A percentile compares a stretch with the other conserved stretches of the same genome.
phyloP scores from a whole-genome alignment of 2,888 invertebrate species.

The Drosophila mayaguana region DNA sequence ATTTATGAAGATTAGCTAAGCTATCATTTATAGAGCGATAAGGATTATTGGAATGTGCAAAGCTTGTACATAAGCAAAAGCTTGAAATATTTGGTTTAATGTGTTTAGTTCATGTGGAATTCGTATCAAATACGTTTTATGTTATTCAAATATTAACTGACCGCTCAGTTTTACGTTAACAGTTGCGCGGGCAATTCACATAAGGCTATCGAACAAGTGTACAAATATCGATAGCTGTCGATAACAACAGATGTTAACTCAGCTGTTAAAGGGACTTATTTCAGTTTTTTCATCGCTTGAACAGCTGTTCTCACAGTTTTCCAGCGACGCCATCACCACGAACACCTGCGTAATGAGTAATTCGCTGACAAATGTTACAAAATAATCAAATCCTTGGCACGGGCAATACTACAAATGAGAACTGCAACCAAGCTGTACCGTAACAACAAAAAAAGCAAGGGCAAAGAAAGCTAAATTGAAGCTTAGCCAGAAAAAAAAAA shows the following conservation, averaged over 20 bases:
- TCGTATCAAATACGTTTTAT: background rate
- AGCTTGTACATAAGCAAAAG: background rate
- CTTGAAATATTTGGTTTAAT: background rate
- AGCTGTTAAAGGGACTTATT: constrained; percentile 22
- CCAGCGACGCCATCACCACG: constrained; percentile 44
- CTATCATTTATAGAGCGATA: constrained; percentile 56
- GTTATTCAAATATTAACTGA: constrained; percentile 14
- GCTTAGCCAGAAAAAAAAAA: background rate
- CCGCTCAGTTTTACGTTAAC: constrained; percentile 36
- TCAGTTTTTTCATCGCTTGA: background rate
- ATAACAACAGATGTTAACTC: constrained; percentile 29
- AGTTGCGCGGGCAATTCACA: background rate
- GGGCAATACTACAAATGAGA: constrained; percentile 30
- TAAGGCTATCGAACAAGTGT: background rate
- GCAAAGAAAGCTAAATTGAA: constrained; percentile 11
- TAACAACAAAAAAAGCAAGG: too few species aligned
- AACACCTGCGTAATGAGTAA: constrained; percentile 50
- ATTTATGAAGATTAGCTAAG: constrained; percentile 60
- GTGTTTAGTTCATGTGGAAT: background rate
- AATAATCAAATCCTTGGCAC: constrained; percentile 28
- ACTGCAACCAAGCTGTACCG: background rate
- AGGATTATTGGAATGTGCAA: constrained; percentile 56
- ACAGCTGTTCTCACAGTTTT: constrained; percentile 53
- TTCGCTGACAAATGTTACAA: constrained; percentile 46
- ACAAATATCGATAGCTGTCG: constrained; percentile 16